phyloP scores from a whole-genome alignment of 2,113 vertebrate species.

The Cephalopterus ornatus region DNA sequence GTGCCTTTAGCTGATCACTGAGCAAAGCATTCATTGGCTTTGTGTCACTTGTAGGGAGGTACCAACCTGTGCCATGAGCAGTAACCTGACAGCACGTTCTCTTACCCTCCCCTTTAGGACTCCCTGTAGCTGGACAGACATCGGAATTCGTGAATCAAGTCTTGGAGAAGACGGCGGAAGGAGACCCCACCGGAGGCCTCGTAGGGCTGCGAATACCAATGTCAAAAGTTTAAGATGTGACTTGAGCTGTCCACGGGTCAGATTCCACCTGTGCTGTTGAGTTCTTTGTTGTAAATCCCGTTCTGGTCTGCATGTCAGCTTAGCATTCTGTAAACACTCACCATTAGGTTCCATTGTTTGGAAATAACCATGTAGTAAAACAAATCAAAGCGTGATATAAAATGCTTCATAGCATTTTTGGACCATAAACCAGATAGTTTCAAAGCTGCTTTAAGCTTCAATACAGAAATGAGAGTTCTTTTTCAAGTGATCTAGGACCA shows the following conservation, averaged over 20 bases:
- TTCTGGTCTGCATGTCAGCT: constrained; percentile 90
- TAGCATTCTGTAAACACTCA: constrained; percentile 80
- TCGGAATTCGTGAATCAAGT: constrained; percentile 99
- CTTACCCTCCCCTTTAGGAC: constrained; percentile 69
- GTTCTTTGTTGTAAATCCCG: constrained; percentile 83
- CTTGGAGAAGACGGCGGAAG: constrained; percentile 93
- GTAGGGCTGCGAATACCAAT: constrained; percentile 92
- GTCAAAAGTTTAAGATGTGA: constrained; percentile 84
- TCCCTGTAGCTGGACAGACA: constrained; percentile 92
- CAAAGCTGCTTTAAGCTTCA: constrained; percentile 69
- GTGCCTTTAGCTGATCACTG: neutral
- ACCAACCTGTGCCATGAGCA: neutral
- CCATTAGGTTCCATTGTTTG: constrained; percentile 74
- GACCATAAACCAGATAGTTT: constrained; percentile 73
- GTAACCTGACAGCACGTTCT: neutral
- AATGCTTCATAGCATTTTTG: constrained; percentile 77
- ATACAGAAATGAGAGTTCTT: constrained; percentile 38
- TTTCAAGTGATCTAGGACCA: constrained; percentile 62
- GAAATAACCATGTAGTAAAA: constrained; percentile 68
- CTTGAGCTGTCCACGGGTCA: constrained; percentile 42
- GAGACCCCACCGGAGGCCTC: constrained; percentile 94
- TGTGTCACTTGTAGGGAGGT: neutral
- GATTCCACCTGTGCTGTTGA: constrained; percentile 44
- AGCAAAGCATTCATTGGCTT: neutral
- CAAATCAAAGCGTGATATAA: constrained; percentile 72